These are phyloP conservation scores for Lepidurus couesii DNA, from an alignment of 1,140 invertebrate genomes.

Conservation along the genomic window DNA sequence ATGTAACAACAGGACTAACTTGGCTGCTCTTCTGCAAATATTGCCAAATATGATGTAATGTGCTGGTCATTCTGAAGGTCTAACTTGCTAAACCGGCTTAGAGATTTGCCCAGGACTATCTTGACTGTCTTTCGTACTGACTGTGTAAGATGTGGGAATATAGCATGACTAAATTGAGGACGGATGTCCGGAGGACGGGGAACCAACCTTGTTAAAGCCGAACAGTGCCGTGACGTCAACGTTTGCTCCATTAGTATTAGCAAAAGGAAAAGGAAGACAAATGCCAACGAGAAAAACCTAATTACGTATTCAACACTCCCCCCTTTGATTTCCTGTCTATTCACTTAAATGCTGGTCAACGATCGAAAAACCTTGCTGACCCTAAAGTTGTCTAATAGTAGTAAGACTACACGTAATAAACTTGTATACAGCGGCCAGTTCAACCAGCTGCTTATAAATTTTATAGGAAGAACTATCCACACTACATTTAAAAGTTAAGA, in stretches of 20 bases:
- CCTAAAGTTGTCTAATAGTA: neutral
- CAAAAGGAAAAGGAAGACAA: neutral
- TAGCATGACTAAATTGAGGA: neutral
- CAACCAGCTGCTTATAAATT: no score
- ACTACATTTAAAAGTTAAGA: no score
- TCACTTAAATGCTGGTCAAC: neutral
- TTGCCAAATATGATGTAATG: neutral
- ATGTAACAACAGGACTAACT: neutral
- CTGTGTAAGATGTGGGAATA: neutral
- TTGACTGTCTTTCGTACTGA: no score
- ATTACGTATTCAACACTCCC: neutral
- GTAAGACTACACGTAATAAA: neutral
- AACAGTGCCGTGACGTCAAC: neutral
- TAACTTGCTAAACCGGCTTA: no score
- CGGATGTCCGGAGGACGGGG: neutral
- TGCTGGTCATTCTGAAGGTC: no score
- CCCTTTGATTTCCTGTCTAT: slow-evolving; percentile 7
- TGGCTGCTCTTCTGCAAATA: neutral
- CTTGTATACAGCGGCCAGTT: no score
- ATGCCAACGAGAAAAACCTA: neutral
- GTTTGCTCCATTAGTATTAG: neutral
- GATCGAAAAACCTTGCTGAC: neutral
- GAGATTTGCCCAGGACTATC: no score
- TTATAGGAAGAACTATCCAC: no score
- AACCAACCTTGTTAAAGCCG: neutral